Base-by-base conservation (phyloP, 2,797 vertebrate species). In the Leucoraja ocellata region DNA sequence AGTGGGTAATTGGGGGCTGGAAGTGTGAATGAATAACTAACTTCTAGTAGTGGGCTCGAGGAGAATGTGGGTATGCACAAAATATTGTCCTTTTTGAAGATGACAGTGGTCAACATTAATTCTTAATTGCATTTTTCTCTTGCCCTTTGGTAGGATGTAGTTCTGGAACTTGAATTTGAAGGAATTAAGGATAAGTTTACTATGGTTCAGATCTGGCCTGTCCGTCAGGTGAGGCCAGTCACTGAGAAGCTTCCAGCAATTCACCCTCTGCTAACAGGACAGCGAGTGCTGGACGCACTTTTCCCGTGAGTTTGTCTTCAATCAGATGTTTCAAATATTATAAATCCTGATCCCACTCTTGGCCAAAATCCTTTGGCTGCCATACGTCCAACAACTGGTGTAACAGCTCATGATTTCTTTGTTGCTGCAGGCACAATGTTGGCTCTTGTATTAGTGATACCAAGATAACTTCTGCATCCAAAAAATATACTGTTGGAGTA, bases 191-290 rank as follows among this genome's bases (percentile, higher is more conserved):
- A 99, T 94, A 99, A 99, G 95, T 99, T 98, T 95, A 98, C 96
- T 61, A 99, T 99, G 98, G 96, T 99, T 93, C 99, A 99, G 94
- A 96, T 99, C n/a, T 99, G 99, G 99, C 99, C 98, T 0, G 99
- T 99, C 79, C 97, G 98, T 94, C 98, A 99, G 93, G 96, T 99
- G 23, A 97, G 98, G 8, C 98, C 99, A 0, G 99, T 99, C 94
- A 99, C 98, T 0, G 99, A 99, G 96, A 99, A 99, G 94, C 96
- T 99, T 79, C 98, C 98, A 0, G 98, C 98, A 93, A 99, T 98
- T 95, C 97, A 99, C 94, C 98, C 98, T 73, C 96, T 99, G 23
- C 94, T 98, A 93, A 98, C 98, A 28, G 98, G 97, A 91, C 98
- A 98, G 58, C 95, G 98, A 76, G 97, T 98, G 71, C 96, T 98